Conservation (phyloP, 1,140 invertebrate genomes). For the Pseudoatta argentina region DNA sequence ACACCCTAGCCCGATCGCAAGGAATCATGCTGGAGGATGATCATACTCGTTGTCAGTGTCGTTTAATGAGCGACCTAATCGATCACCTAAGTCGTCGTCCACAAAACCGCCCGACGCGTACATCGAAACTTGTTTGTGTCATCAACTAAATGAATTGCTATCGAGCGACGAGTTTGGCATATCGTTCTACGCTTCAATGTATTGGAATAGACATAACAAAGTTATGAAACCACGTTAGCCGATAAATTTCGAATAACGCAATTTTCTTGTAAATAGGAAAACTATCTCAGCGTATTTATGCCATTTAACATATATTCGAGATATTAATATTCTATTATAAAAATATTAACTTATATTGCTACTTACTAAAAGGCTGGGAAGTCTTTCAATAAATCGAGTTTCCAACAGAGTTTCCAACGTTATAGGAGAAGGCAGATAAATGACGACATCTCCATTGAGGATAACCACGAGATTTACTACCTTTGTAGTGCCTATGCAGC, state of each 20-base stretch:
- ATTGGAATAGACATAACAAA: background rate
- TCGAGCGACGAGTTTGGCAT: conserved; percentile 20
- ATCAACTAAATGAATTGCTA: conserved; percentile 28
- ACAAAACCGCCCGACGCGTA: conserved; percentile 25
- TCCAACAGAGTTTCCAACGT: background rate
- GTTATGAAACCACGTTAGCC: background rate
- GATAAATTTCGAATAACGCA: background rate
- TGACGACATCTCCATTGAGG: conserved; percentile 70
- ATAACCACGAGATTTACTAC: conserved; percentile 78
- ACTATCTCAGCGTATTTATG: background rate
- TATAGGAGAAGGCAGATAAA: conserved; percentile 46
- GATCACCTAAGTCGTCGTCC: conserved; percentile 43
- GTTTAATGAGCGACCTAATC: conserved; percentile 23
- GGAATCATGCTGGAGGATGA: background rate
- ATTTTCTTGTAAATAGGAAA: background rate
- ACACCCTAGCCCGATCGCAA: background rate
- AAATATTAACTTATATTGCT: background rate
- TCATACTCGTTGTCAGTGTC: conserved; percentile 8
- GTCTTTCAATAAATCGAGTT: background rate
- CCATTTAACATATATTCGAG: background rate
- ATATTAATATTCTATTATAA: background rate
- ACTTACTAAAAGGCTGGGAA: background rate
- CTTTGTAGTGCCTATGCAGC: conserved; percentile 69
- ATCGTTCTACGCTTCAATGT: background rate
- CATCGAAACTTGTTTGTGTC: conserved; percentile 13